Conservation (phyloP, 1,140 invertebrate genomes). For the Carposina sasakii region DNA sequence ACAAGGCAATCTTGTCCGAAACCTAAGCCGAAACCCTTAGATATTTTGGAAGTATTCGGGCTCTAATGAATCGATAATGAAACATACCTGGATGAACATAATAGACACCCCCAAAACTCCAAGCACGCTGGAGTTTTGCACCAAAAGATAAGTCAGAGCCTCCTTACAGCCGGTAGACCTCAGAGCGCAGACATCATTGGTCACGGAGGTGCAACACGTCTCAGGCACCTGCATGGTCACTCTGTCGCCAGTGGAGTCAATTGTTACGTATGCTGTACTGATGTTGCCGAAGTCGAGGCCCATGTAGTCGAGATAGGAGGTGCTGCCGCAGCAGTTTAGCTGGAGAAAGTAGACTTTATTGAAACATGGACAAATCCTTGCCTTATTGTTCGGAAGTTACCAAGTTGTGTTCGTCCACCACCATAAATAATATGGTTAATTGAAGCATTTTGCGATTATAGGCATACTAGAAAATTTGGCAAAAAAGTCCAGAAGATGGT, state of each 20-base stretch:
- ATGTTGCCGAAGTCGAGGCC: slow-evolving; percentile 44
- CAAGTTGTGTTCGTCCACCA: too few species aligned
- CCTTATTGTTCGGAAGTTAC: too few species aligned
- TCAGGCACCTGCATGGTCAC: slow-evolving; percentile 34
- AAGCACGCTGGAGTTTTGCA: slow-evolving; percentile 52
- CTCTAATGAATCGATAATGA: not conserved
- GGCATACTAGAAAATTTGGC: too few species aligned
- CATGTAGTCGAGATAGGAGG: slow-evolving; percentile 45
- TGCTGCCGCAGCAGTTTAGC: slow-evolving; percentile 54
- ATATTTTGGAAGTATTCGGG: too few species aligned
- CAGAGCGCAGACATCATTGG: slow-evolving; percentile 28
- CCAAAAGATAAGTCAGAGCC: slow-evolving; percentile 36
- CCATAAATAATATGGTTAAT: too few species aligned
- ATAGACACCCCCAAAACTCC: slow-evolving; percentile 60
- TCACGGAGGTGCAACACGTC: slow-evolving; percentile 36
- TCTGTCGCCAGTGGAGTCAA: slow-evolving; percentile 22
- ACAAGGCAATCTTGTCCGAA: too few species aligned
- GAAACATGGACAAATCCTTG: too few species aligned
- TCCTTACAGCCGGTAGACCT: slow-evolving; percentile 41
- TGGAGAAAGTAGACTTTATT: too few species aligned
- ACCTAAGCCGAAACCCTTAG: too few species aligned
- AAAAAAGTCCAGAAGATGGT: too few species aligned
- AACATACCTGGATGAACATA: slow-evolving; percentile 57
- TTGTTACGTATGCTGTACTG: slow-evolving; percentile 31
- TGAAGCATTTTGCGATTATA: too few species aligned